phyloP scores from a whole-genome alignment of 2,797 vertebrate species.

The Uromys caudimaculatus region DNA sequence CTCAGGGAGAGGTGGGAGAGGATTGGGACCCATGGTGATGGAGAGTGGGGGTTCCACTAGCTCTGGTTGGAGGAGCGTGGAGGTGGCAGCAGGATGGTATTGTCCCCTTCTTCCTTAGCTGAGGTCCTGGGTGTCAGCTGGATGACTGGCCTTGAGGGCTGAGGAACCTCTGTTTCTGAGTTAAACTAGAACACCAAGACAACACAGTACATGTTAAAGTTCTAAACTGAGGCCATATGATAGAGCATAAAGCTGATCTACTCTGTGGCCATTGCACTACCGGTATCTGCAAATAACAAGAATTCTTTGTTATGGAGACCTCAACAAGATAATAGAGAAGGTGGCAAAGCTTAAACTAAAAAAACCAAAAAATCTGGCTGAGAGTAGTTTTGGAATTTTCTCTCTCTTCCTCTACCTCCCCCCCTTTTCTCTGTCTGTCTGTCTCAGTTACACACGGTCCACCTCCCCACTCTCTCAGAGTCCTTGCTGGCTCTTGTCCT shows the following conservation, averaged over 20 bases:
- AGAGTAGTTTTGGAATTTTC: background rate
- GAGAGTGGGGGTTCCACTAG: background rate
- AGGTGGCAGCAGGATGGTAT: background rate
- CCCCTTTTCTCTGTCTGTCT: no score
- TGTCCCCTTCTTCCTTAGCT: background rate
- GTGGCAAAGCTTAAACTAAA: background rate
- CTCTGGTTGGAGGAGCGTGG: background rate
- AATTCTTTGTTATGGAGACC: conserved; percentile 8
- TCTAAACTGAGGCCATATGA: background rate
- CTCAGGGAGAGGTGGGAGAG: conserved; percentile 56
- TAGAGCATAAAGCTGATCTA: background rate
- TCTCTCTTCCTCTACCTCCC: fast-evolving
- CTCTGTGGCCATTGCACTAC: background rate
- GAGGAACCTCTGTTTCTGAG: conserved; percentile 20
- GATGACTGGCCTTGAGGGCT: background rate
- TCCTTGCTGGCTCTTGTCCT: background rate
- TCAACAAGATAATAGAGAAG: conserved; percentile 18
- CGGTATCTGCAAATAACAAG: background rate
- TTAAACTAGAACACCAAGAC: background rate
- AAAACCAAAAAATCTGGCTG: background rate
- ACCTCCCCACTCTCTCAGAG: background rate
- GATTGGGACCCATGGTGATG: background rate
- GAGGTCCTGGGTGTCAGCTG: background rate
- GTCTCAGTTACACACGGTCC: fast-evolving
- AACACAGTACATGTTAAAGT: background rate